Evolutionary conservation across 2,888 invertebrate genomes (phyloP).

Genomic region (Amorpha juglandis): DNA sequence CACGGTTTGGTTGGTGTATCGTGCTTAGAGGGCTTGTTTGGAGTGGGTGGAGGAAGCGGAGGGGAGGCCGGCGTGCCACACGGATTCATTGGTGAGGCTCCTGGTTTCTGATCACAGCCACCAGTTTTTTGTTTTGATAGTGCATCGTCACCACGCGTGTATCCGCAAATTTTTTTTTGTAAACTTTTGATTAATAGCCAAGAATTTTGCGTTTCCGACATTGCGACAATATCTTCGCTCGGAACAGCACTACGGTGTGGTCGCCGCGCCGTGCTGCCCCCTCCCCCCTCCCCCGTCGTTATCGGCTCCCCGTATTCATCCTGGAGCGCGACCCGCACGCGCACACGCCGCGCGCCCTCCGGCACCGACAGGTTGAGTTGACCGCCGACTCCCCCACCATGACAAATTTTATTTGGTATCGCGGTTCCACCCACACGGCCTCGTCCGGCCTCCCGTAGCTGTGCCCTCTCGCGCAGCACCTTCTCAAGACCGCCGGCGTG

Average conservation of each 20-base stretch:
- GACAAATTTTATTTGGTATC: not conserved
- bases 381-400: slow-evolving; percentile 26
- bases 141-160: slow-evolving; percentile 5
- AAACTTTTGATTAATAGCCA: slow-evolving; percentile 46
- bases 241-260: not conserved
- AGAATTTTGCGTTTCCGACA: slow-evolving; percentile 30
- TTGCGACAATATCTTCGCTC: slow-evolving; percentile 16
- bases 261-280: slow-evolving; percentile 14
- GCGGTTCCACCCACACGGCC: slow-evolving; percentile 43
- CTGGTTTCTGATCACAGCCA: not conserved
- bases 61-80: not conserved
- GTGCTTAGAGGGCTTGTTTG: not conserved
- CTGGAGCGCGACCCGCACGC: slow-evolving; percentile 39
- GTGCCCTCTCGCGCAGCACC: slow-evolving; percentile 33
- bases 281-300: not conserved
- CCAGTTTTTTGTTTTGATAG: not conserved
- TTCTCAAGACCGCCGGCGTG: slow-evolving; percentile 23
- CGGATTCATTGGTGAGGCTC: not conserved
- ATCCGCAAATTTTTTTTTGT: slow-evolving; percentile 38
- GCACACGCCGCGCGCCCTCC: slow-evolving; percentile 38
- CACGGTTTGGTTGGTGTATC: not conserved
- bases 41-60: not conserved
- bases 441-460: slow-evolving; percentile 45
- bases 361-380: slow-evolving; percentile 44
- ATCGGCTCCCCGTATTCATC: not conserved